phyloP scores from a whole-genome alignment of 1,140 invertebrate genomes.

The Meteorus sp. region DNA sequence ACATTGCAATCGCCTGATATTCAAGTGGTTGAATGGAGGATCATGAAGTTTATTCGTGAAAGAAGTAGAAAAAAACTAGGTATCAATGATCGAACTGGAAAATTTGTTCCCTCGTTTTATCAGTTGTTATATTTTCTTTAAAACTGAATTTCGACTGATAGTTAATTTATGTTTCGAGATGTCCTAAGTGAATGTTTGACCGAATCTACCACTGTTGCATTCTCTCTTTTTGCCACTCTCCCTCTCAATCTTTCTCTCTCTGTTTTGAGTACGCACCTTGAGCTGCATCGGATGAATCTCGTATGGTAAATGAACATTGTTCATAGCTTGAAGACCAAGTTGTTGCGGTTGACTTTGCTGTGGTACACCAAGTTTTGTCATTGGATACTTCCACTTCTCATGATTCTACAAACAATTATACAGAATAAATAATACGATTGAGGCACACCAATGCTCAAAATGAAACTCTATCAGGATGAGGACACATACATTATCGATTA shows the following conservation, averaged over 20 bases:
- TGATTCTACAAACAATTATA: constrained; percentile 62
- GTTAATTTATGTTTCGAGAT: too few species aligned
- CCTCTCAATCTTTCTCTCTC: too few species aligned
- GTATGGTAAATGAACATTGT: constrained; percentile 62
- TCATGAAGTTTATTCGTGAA: too few species aligned
- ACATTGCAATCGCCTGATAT: too few species aligned
- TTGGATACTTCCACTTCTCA: constrained; percentile 72
- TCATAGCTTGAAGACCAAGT: constrained; percentile 58
- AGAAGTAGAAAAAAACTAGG: too few species aligned
- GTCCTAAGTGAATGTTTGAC: too few species aligned
- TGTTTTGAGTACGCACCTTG: constrained; percentile 58
- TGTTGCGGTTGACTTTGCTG: constrained; percentile 62
- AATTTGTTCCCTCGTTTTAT: too few species aligned
- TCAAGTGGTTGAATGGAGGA: background rate
- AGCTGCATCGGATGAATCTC: constrained; percentile 64
- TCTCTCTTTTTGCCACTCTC: too few species aligned
- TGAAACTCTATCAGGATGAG: background rate
- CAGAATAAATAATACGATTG: constrained; percentile 13
- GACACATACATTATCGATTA: constrained; percentile 69
- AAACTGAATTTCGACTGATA: too few species aligned
- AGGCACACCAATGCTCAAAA: background rate
- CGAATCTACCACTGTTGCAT: too few species aligned
- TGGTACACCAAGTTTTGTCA: constrained; percentile 59
- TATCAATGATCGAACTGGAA: too few species aligned
- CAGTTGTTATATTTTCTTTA: too few species aligned